A percentile compares a stretch with the other conserved stretches of the same genome.
These are phyloP conservation scores for Temnothorax unifasciatus DNA, from an alignment of 2,888 invertebrate species.

Conservation along the genomic window DNA sequence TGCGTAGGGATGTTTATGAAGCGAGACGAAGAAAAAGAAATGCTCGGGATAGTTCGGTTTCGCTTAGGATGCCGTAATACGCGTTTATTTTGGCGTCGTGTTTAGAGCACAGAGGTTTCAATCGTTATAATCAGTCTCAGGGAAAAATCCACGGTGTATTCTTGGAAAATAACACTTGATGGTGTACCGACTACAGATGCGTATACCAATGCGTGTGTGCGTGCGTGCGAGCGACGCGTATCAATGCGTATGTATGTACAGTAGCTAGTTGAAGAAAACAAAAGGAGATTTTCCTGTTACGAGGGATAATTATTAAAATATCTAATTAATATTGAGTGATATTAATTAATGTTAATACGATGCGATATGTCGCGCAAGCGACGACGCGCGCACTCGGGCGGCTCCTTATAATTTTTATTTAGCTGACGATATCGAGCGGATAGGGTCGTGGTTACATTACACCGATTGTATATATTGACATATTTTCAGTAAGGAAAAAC, in stretches of 20 bases:
- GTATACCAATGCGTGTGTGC: slow-evolving; percentile 28
- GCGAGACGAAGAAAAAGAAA: not conserved
- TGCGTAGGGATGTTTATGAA: not conserved
- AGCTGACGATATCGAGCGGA: slow-evolving; percentile 66
- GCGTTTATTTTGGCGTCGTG: slow-evolving; percentile 72
- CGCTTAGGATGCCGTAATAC: slow-evolving; percentile 42
- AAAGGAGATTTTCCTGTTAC: not conserved
- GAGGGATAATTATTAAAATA: slow-evolving; percentile 32
- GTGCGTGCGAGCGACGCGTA: slow-evolving; percentile 25
- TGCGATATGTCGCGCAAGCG: not conserved
- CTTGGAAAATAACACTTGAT: slow-evolving; percentile 71
- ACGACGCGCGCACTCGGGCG: slow-evolving; percentile 53
- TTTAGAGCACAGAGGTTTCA: slow-evolving; percentile 74
- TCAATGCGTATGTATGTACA: slow-evolving; percentile 34
- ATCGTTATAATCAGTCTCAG: slow-evolving; percentile 85
- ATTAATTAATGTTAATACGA: slow-evolving; percentile 50
- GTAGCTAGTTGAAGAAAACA: slow-evolving; percentile 36
- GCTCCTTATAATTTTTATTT: slow-evolving; percentile 69
- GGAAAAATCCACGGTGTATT: slow-evolving; percentile 83
- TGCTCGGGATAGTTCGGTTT: slow-evolving; percentile 27
- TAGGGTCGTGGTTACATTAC: slow-evolving; percentile 59
- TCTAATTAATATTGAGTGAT: slow-evolving; percentile 40
- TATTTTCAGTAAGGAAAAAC: slow-evolving; percentile 71
- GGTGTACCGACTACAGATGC: slow-evolving; percentile 29
- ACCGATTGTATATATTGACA: slow-evolving; percentile 71